Percentiles rank a stretch among this genome's conserved stretches.
Conservation (phyloP, 2,888 invertebrate genomes). For the Gastracanthus pulcherrimus region DNA sequence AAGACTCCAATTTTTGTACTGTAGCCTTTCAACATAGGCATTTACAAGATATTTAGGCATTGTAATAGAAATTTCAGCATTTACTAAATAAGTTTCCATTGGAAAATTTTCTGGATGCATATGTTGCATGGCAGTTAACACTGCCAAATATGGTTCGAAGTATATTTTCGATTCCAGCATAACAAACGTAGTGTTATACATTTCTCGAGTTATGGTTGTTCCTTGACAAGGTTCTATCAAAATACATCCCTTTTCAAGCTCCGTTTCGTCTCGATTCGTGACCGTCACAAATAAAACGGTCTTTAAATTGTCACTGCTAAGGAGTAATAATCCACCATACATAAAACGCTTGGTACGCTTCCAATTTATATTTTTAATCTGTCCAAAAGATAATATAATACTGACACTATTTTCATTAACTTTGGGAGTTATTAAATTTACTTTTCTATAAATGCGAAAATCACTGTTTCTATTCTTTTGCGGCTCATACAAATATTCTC, state of each 20-base stretch:
- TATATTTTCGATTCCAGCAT: constrained; percentile 45
- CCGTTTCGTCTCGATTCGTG: neutral
- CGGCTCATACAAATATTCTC: neutral
- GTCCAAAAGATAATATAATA: constrained; percentile 6
- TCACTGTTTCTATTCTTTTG: constrained; percentile 11
- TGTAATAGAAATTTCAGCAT: no score
- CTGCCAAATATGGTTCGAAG: constrained; percentile 32
- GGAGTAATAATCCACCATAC: neutral
- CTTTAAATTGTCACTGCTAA: constrained; percentile 29
- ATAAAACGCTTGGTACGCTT: constrained; percentile 4
- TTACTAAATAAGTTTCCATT: constrained; percentile 18
- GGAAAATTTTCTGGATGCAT: constrained; percentile 26
- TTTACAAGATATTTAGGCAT: neutral
- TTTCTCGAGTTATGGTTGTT: neutral
- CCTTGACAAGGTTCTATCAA: constrained; percentile 8
- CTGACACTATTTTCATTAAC: constrained; percentile 7
- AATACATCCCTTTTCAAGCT: constrained; percentile 9
- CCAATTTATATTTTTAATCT: constrained; percentile 21
- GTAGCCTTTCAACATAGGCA: neutral
- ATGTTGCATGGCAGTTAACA: constrained; percentile 22
- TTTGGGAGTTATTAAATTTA: neutral
- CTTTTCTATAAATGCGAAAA: constrained; percentile 23
- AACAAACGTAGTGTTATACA: neutral
- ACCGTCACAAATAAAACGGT: neutral
- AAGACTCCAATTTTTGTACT: neutral